Base-by-base conservation (phyloP, 2,797 vertebrate species). In the Falco peregrinus region DNA sequence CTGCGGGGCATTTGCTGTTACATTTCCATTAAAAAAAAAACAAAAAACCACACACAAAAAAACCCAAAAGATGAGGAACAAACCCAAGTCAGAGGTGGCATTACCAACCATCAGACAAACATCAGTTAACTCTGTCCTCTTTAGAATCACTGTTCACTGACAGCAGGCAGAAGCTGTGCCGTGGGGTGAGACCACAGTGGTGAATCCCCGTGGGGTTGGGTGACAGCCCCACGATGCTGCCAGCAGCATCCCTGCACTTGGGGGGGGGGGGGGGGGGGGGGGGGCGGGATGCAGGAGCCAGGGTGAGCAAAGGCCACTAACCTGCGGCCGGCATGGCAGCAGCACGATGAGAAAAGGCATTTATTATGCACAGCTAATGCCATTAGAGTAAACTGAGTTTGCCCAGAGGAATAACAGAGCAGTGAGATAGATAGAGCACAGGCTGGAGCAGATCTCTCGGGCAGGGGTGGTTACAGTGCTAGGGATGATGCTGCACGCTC, bases 401-500 rank as follows among this genome's bases (percentile, higher is more conserved):
- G 37, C 91, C 89, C 89, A 80, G 88, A 50, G 95, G 86, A 83
- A 61, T 80, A 90, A n/a, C 7, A 3, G 48, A 87, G 75, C 59
- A 33, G 64, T 3, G 63, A 82, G 65, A 64, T 2, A 15, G 45
- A 41, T 48, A n/a, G 8, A 35, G 59, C 50, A n/a, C 57, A 63
- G 0, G 1, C 74, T 31, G 74, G 56, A 85, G n/a, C 2, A 3
- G 39, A 10, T 86, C 43, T 60, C 63, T 20, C 14, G 59, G 74
- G 57, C 11, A 29, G 1, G 4, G 28, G 29, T 5, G 8, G 22
- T n/a, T 19, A 14, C 13, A 22, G 11, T 2, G 41, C 13, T 47
- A 0, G 0, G 37, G 18, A 16, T 60, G 59, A 17, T 35, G 59
- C 28, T 12, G 81, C 68, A 43, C 16, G n/a, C 39, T 2, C 20